phyloP scores from a whole-genome alignment of 2,888 invertebrate genomes.

The Calameuta filiformis region DNA sequence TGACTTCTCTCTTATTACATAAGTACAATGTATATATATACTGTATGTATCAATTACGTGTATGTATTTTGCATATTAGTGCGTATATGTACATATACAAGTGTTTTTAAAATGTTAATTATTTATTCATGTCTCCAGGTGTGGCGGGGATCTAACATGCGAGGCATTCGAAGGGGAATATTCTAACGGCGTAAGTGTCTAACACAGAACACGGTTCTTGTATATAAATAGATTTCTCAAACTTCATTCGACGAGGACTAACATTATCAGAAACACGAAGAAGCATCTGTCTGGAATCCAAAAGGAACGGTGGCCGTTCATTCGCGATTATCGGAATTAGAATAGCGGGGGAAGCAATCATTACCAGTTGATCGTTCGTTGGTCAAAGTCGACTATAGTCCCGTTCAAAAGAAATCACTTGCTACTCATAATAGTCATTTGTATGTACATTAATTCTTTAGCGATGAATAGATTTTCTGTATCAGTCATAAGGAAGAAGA shows the following conservation, averaged over 20 bases:
- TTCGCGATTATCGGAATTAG: too few relatives aligned
- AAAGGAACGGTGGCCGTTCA: neutral
- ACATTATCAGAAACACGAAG: neutral
- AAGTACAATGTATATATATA: neutral
- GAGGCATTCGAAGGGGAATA: conserved; percentile 52
- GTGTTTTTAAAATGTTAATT: conserved; percentile 33
- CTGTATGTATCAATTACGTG: neutral
- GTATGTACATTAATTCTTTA: neutral
- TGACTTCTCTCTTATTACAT: neutral
- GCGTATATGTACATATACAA: neutral
- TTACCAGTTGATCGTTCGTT: neutral
- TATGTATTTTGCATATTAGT: neutral
- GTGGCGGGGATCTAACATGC: conserved; percentile 51
- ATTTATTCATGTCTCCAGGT: conserved; percentile 41
- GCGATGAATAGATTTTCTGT: neutral
- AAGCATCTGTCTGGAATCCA: neutral
- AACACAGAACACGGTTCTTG: neutral
- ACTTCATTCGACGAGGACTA: neutral
- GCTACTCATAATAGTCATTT: neutral
- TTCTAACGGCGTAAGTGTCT: conserved; percentile 39
- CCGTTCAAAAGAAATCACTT: neutral
- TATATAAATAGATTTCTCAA: neutral
- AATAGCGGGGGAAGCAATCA: neutral
- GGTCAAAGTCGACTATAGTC: neutral
- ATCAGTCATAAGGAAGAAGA: neutral